A percentile compares a stretch with the other conserved stretches of the same genome.
These are phyloP conservation scores for Chymomyza fuscimana DNA, from an alignment of 2,888 invertebrate species.

Conservation along the genomic window DNA sequence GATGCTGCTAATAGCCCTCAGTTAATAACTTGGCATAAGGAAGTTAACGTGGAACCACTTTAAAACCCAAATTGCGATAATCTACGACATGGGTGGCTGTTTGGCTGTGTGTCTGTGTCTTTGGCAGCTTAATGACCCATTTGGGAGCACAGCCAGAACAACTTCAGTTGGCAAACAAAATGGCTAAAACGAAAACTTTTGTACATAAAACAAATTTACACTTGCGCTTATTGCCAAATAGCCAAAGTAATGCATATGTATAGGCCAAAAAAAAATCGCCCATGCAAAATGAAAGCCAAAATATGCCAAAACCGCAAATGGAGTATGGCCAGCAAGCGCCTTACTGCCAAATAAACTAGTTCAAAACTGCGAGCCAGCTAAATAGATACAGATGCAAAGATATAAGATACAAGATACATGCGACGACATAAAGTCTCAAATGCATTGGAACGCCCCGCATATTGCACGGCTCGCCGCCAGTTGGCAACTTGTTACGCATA, in stretches of 20 bases:
- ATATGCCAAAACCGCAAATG: neutral
- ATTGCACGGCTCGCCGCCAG: conserved; percentile 30
- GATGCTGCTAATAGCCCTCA: neutral
- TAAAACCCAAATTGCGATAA: neutral
- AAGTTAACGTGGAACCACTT: neutral
- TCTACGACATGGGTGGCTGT: neutral
- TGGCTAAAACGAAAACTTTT: conserved; percentile 7
- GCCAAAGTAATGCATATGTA: conserved; percentile 48
- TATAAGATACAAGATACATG: neutral
- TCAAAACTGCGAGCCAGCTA: conserved; percentile 19
- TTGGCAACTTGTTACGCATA: conserved; percentile 57
- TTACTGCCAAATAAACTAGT: conserved; percentile 24
- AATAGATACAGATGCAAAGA: conserved; percentile 28
- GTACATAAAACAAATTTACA: conserved; percentile 67
- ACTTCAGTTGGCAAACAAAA: conserved; percentile 18
- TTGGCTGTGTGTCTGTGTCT: neutral
- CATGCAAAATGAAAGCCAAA: neutral
- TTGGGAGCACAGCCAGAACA: conserved; percentile 24
- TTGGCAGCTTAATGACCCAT: conserved; percentile 43
- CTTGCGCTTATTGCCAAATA: conserved; percentile 61
- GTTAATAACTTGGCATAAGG: neutral
- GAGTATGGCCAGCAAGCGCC: neutral
- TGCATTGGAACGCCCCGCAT: conserved; percentile 25
- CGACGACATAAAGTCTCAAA: conserved; percentile 49
- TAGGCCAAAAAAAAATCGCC: neutral